Percentiles rank a stretch among this genome's conserved stretches.
Conservation (phyloP, 2,113 vertebrate species). For the Mus musculus region GRCm39 chr2:173624501-173625000, state of each 20-base stretch:
- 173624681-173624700: background rate
- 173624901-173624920: background rate
- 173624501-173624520: slow-evolving; percentile 45
- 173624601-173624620: slow-evolving; percentile 56
- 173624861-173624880: background rate
- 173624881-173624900: slow-evolving; percentile 34
- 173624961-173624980: slow-evolving; percentile 1
- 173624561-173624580: slow-evolving; percentile 43
- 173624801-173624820: background rate
- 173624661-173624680: slow-evolving; percentile 57
- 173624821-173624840: slow-evolving; percentile 56
- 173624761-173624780: slow-evolving; percentile 67
- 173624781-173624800: slow-evolving; percentile 52
- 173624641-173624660: slow-evolving; percentile 32
- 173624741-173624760: slow-evolving; percentile 71
- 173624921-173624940: background rate
- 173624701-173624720: background rate
- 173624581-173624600: slow-evolving; percentile 11
- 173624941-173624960: background rate
- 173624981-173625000: slow-evolving; percentile 20
- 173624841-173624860: background rate
- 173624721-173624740: slow-evolving; percentile 59
- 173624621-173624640: slow-evolving; percentile 41
- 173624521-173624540: slow-evolving; percentile 61
- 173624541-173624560: slow-evolving; percentile 34